Conservation (phyloP, 2,113 vertebrate species). For the Hippocampus guttulatus region DNA sequence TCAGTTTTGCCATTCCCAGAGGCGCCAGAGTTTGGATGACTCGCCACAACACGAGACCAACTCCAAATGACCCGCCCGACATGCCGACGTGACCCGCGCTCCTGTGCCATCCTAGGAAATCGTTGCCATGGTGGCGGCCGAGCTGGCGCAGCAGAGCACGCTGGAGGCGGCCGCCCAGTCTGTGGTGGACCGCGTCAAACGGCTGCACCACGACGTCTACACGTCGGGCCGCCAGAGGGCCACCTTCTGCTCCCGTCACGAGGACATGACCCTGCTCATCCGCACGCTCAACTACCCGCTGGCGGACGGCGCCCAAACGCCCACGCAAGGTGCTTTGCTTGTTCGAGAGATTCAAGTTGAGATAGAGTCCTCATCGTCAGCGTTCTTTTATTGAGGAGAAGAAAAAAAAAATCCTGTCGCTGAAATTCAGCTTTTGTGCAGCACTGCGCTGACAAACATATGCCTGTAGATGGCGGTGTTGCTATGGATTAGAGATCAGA, state of each 20-base stretch:
- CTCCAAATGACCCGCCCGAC: not conserved
- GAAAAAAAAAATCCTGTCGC: not conserved
- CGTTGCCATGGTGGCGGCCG: conserved; percentile 94
- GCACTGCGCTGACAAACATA: too few species aligned
- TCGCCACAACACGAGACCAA: not conserved
- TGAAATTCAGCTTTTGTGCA: not conserved
- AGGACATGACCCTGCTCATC: conserved; percentile 96
- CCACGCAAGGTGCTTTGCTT: conserved; percentile 78
- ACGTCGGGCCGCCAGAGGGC: conserved; percentile 86
- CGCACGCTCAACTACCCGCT: conserved; percentile 87
- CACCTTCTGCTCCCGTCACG: conserved; percentile 82
- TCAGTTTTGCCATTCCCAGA: too few species aligned
- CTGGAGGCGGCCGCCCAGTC: conserved; percentile 89
- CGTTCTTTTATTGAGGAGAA: too few species aligned
- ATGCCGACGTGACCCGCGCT: not conserved
- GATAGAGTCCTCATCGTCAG: not conserved
- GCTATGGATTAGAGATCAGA: too few species aligned
- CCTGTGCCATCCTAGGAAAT: conserved; percentile 78
- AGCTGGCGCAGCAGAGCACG: conserved; percentile 87
- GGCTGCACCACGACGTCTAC: conserved; percentile 89
- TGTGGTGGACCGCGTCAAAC: conserved; percentile 89
- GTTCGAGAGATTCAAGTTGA: not conserved
- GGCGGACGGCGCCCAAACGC: conserved; percentile 77
- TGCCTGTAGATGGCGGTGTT: too few species aligned
- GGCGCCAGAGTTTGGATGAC: not conserved